Evolutionary conservation across 2,113 vertebrate genomes (phyloP).

Genomic region (Epinephelus fuscoguttatus): DNA sequence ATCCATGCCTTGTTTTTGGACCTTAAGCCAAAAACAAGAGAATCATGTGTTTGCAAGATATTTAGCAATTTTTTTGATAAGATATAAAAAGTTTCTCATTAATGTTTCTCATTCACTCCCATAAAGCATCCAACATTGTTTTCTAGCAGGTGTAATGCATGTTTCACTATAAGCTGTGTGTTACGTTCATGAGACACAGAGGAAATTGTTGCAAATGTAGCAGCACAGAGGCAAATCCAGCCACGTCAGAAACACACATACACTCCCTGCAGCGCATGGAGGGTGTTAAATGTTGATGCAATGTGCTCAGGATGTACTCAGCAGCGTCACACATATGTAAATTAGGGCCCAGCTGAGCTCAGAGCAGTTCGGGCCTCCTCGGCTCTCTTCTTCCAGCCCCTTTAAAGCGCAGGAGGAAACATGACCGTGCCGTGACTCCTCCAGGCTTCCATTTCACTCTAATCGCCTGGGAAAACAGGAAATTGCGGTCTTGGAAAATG

Average conservation of each 20-base stretch:
- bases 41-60: not conserved
- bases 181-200: not conserved
- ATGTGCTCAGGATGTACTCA: slow-evolving; percentile 84
- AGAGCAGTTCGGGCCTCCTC: slow-evolving; percentile 14
- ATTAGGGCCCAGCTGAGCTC: slow-evolving; percentile 71
- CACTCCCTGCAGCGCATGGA: slow-evolving; percentile 67
- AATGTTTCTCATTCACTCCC: not conserved
- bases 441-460: slow-evolving; percentile 83
- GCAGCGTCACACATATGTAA: slow-evolving; percentile 74
- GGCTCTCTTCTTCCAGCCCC: slow-evolving; percentile 31
- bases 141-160: not conserved
- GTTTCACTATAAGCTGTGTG: not conserved
- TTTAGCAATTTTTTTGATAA: not conserved
- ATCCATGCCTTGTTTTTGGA: not conserved
- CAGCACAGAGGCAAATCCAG: not conserved
- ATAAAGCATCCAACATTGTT: not conserved
- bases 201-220: slow-evolving; percentile 1
- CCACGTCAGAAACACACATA: not conserved
- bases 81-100: not conserved
- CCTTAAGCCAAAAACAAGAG: not conserved
- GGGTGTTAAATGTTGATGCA: slow-evolving; percentile 87
- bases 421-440: slow-evolving; percentile 91
- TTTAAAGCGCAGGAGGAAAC: slow-evolving; percentile 86
- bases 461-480: slow-evolving; percentile 91
- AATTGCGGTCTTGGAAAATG: slow-evolving; percentile 84